These are phyloP conservation scores for Drosophila hydei DNA, from an alignment of 1,140 invertebrate genomes.

Conservation along the genomic window DNA sequence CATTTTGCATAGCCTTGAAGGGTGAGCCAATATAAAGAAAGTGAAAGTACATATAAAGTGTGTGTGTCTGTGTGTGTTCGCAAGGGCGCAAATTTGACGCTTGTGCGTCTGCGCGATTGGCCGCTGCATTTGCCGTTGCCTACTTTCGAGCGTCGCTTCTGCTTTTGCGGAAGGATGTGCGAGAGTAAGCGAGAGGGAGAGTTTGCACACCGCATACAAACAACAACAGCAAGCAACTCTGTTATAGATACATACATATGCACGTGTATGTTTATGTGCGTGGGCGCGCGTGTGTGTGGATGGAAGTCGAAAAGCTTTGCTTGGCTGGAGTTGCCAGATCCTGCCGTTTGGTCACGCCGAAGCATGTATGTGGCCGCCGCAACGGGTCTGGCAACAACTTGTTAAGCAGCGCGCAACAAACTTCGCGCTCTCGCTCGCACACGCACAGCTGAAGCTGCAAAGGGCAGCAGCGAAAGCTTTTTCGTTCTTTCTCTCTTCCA, in stretches of 20 bases:
- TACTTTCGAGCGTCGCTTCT: conserved; percentile 58
- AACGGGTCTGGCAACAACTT: conserved; percentile 30
- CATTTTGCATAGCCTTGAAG: conserved; percentile 54
- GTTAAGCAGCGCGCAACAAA: conserved; percentile 18
- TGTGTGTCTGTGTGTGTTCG: conserved; percentile 7
- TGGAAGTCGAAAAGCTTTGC: conserved; percentile 41
- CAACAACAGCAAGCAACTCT: conserved; percentile 43
- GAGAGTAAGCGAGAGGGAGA: conserved; percentile 26
- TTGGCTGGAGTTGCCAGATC: conserved; percentile 61
- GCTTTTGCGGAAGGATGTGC: conserved; percentile 13
- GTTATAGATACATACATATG: conserved; percentile 67
- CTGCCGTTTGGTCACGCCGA: background rate
- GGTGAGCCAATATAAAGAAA: conserved; percentile 41
- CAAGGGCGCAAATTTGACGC: conserved; percentile 23
- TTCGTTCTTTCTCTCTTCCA: conserved; percentile 15
- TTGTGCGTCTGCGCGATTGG: conserved; percentile 66
- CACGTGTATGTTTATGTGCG: background rate
- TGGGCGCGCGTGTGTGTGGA: background rate
- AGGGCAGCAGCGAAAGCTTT: conserved; percentile 63
- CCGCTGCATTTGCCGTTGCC: conserved; percentile 65
- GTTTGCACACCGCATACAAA: conserved; percentile 16
- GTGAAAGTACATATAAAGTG: conserved; percentile 46
- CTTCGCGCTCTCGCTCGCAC: conserved; percentile 23
- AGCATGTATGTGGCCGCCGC: background rate
- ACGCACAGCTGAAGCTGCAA: conserved; percentile 55